These are phyloP conservation scores for Magallana nippona DNA, from an alignment of 2,888 invertebrate species.

Conservation along the genomic window DNA sequence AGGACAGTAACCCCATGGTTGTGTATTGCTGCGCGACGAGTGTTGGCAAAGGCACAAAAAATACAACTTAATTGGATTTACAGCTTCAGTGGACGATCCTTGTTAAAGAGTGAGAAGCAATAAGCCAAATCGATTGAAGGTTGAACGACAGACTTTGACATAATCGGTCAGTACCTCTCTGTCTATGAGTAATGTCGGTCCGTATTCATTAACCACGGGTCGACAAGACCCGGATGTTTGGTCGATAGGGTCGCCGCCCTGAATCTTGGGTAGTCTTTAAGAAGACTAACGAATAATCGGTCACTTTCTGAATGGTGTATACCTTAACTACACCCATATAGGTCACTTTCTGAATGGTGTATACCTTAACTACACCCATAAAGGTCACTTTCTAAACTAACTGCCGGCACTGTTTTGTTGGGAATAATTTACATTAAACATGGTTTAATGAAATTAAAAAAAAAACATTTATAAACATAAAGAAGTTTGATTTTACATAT, in stretches of 20 bases:
- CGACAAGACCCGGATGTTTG: constrained; percentile 1
- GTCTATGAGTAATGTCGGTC: not conserved
- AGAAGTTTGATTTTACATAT: too few species aligned
- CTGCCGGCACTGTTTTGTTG: too few species aligned
- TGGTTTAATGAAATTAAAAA: too few species aligned
- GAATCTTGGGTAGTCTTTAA: too few species aligned
- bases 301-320: too few species aligned
- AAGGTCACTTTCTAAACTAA: too few species aligned
- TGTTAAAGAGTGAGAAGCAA: not conserved
- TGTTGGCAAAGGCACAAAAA: constrained; percentile 6
- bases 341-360: too few species aligned
- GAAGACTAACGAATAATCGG: too few species aligned
- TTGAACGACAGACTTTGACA: not conserved
- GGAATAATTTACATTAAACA: too few species aligned
- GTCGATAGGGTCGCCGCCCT: not conserved
- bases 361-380: too few species aligned
- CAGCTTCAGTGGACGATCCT: not conserved
- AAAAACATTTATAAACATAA: too few species aligned
- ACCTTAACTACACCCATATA: too few species aligned
- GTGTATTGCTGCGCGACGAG: not conserved
- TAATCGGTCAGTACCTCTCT: constrained; percentile 14
- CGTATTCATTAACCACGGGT: not conserved
- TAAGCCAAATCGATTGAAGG: not conserved
- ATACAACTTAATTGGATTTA: not conserved
- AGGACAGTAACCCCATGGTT: not conserved